These are phyloP conservation scores for Proctacanthus coquilletti DNA, from an alignment of 1,140 invertebrate genomes.

Conservation along the genomic window DNA sequence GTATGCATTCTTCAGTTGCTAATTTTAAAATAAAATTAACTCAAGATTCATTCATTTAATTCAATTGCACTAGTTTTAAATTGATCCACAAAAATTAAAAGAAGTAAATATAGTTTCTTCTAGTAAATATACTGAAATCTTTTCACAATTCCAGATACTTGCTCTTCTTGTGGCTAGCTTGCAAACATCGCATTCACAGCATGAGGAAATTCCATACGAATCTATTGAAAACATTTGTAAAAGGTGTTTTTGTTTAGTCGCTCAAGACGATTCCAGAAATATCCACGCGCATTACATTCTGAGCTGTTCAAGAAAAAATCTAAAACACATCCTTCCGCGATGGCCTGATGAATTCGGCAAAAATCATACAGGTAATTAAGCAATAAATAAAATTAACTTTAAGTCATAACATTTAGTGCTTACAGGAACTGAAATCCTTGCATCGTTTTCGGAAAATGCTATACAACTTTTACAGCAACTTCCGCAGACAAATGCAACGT, in stretches of 20 bases:
- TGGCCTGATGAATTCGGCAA: slow-evolving; percentile 28
- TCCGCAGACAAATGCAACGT: slow-evolving; percentile 23
- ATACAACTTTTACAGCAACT: slow-evolving; percentile 28
- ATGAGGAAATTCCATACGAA: slow-evolving; percentile 24
- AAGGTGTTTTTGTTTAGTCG: slow-evolving; percentile 16
- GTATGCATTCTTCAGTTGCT: no score
- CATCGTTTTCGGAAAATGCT: slow-evolving; percentile 29
- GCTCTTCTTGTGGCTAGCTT: no score
- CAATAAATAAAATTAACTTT: not conserved
- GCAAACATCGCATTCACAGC: slow-evolving; percentile 8
- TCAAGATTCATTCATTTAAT: no score
- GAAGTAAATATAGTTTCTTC: no score
- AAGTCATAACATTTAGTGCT: not conserved
- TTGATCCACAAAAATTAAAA: no score
- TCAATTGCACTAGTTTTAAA: no score
- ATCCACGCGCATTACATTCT: slow-evolving; percentile 14
- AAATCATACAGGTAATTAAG: slow-evolving; percentile 9
- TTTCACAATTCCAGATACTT: no score
- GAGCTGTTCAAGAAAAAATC: slow-evolving; percentile 26
- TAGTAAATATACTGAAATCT: no score
- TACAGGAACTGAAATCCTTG: slow-evolving; percentile 19
- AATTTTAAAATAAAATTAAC: no score
- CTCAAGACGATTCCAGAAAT: slow-evolving; percentile 11
- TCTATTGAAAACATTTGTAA: slow-evolving; percentile 18
- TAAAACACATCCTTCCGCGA: slow-evolving; percentile 28